A percentile compares a stretch with the other conserved stretches of the same genome.
Conservation (phyloP, 2,888 invertebrate genomes). For the Drosophila parthenogenetica region DNA sequence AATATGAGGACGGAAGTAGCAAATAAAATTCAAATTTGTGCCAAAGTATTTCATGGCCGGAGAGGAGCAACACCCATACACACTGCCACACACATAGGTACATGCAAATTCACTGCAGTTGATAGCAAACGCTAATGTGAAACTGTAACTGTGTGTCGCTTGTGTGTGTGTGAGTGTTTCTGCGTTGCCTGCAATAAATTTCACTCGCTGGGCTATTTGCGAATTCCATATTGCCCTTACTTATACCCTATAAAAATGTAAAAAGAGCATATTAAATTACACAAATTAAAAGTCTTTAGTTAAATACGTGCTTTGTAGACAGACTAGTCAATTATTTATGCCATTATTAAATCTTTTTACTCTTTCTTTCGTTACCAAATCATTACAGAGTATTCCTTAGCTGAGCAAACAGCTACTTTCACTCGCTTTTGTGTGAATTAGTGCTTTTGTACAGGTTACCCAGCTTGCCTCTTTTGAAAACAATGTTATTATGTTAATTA, state of each 20-base stretch:
- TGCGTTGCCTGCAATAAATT: slow-evolving; percentile 64
- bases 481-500: slow-evolving; percentile 72
- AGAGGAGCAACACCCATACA: slow-evolving; percentile 28
- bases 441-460: not conserved
- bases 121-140: slow-evolving; percentile 72
- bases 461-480: slow-evolving; percentile 12
- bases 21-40: slow-evolving; percentile 81
- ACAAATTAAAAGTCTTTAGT: not conserved
- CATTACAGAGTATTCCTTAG: not conserved
- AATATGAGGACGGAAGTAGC: slow-evolving; percentile 76
- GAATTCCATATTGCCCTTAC: slow-evolving; percentile 63
- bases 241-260: slow-evolving; percentile 37
- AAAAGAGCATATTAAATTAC: not conserved
- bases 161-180: slow-evolving; percentile 26
- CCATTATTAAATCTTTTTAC: too few relatives aligned
- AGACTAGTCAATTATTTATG: too few relatives aligned
- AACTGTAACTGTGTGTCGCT: slow-evolving; percentile 32
- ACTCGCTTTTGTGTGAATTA: not conserved
- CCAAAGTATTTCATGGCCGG: slow-evolving; percentile 74
- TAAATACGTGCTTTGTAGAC: too few relatives aligned
- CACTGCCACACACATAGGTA: not conserved
- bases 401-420: too few relatives aligned
- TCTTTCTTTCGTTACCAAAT: too few relatives aligned
- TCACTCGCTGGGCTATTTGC: slow-evolving; percentile 51
- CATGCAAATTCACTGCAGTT: slow-evolving; percentile 57